Conservation (phyloP, 2,113 vertebrate species). For the Sarotherodon lohbergeri region DNA sequence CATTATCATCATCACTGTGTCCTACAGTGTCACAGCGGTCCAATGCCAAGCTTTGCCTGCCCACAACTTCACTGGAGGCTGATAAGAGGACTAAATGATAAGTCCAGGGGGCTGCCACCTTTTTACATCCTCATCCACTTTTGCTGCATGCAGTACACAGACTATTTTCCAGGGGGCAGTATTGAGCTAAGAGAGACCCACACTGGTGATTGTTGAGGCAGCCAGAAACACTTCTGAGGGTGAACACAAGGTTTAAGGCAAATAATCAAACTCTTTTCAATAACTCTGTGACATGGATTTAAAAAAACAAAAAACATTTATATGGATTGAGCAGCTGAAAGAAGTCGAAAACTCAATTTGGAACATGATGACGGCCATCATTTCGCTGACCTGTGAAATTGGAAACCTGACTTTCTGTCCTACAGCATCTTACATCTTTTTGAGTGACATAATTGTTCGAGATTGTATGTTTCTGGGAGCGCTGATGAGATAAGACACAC, state of each 20-base stretch:
- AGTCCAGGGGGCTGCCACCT: constrained; percentile 25
- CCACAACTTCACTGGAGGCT: background rate
- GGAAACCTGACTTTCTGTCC: background rate
- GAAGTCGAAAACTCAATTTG: background rate
- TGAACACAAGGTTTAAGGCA: constrained; percentile 9
- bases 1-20: background rate
- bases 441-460: background rate
- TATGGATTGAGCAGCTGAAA: background rate
- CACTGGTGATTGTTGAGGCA: background rate
- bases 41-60: background rate
- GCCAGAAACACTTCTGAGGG: background rate
- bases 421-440: background rate
- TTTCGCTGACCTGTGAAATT: background rate
- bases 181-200: constrained; percentile 57
- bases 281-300: background rate
- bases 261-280: constrained; percentile 16
- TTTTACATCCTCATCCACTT: constrained; percentile 1
- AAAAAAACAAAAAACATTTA: background rate
- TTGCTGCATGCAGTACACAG: constrained; percentile 32
- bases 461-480: background rate
- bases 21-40: background rate
- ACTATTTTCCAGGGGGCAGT: constrained; percentile 64
- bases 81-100: constrained; percentile 13
- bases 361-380: background rate
- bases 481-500: background rate